Base-by-base conservation (phyloP, 2,888 invertebrate genomes). In the Spicauda simplicius region DNA sequence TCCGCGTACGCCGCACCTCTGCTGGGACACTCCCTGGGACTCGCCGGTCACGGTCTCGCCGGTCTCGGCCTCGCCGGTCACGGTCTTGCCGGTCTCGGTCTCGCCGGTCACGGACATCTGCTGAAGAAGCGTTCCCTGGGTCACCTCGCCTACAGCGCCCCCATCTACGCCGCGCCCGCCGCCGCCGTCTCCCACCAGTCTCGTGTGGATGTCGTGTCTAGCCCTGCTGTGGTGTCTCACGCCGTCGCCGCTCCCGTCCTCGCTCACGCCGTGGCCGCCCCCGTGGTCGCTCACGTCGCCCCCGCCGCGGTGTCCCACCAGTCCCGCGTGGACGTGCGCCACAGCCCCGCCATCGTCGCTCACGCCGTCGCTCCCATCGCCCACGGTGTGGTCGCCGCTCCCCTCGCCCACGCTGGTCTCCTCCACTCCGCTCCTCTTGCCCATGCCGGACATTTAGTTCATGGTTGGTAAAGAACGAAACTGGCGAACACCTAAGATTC, bases 171-270 rank as follows among this genome's bases (percentile, higher is more conserved):
- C 33, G 79, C 91, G 41, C 86, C 86, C n/a, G 50, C 50, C 59
- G 75, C 79, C 61, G 80, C 82, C 64, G 93, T 94, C 19, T 93
- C 93, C 16, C 93, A 91, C 80, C 94, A 94, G 77, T 94, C 94
- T 76, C 91, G 93, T 64, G 84, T 88, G 7, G 88, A 91, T 70
- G 77, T 79, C 30, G 75, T 76, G 69, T 74, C 78, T 53, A 75
- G 80, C 78, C 74, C 76, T 64, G 75, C 72, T 69, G 56, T 74
- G n/a, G 71, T 73, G 14, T 64, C 73, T n/a, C 73, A 74, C 68
- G 80, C 83, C 53, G 74, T 77, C 67, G 72, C 75, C 78, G 73
- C 86, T 72, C 75, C 82, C 64, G 52, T 76, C 45, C 60, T 75
- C 68, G 65, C 71, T 56, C 65, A 66, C 53, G 85, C 86, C 66